These are phyloP conservation scores for Paramormyrops hopkinsi DNA, from an alignment of 2,797 vertebrate species.

Conservation along the genomic window DNA sequence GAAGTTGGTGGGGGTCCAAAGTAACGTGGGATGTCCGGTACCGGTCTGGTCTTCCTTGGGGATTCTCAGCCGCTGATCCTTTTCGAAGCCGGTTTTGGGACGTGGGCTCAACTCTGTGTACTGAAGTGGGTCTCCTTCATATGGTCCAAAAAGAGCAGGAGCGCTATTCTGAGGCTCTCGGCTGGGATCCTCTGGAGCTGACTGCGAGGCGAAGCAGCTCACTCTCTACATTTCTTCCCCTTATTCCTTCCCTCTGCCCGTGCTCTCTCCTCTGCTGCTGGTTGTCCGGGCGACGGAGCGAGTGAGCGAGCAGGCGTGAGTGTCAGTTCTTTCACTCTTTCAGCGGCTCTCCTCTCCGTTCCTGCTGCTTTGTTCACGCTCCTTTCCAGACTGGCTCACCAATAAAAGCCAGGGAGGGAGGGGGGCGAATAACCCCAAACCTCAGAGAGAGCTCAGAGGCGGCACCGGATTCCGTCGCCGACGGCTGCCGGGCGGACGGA, in stretches of 20 bases:
- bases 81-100: constrained; percentile 7
- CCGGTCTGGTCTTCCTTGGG: neutral
- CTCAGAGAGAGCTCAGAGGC: neutral
- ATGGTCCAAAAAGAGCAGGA: neutral
- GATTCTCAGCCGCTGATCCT: neutral
- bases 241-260: constrained; percentile 32
- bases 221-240: constrained; percentile 33
- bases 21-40: neutral
- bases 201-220: constrained; percentile 43
- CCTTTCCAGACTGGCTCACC: constrained; percentile 52
- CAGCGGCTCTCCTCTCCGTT: constrained; percentile 44
- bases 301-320: constrained; percentile 36
- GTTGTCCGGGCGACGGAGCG: constrained; percentile 65
- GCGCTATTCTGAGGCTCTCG: neutral
- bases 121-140: constrained; percentile 5
- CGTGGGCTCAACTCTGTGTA: neutral
- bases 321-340: constrained; percentile 51
- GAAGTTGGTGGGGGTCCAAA: constrained; percentile 5
- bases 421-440: constrained; percentile 10
- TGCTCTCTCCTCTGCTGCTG: constrained; percentile 51
- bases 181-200: neutral
- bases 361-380: constrained; percentile 60
- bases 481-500: neutral
- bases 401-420: constrained; percentile 32
- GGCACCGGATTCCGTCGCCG: neutral